Evolutionary conservation across 1,140 invertebrate species (phyloP).

Genomic region (Lineus longissimus): DNA sequence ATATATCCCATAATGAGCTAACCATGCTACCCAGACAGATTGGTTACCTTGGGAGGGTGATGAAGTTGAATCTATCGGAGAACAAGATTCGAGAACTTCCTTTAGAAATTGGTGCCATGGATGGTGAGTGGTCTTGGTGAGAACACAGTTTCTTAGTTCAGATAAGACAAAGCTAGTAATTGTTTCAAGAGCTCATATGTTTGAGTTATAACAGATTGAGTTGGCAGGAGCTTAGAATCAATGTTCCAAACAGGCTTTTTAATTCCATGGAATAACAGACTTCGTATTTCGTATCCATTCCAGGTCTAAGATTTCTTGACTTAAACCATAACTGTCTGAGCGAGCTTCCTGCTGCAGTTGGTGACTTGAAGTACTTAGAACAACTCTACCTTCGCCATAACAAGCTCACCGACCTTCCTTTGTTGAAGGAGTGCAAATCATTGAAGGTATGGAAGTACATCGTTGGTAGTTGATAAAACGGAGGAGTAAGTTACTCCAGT

Average conservation of each 20-base stretch:
- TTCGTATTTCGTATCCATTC: too few species aligned
- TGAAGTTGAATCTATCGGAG: slow-evolving; percentile 60
- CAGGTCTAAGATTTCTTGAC: slow-evolving; percentile 68
- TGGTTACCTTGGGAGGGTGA: slow-evolving; percentile 61
- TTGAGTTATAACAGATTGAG: too few species aligned
- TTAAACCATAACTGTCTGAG: slow-evolving; percentile 72
- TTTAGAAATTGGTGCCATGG: slow-evolving; percentile 60
- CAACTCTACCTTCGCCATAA: slow-evolving; percentile 77
- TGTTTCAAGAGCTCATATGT: too few species aligned
- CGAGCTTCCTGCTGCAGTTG: slow-evolving; percentile 67
- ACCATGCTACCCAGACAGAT: slow-evolving; percentile 58
- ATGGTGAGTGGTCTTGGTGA: slow-evolving; percentile 46
- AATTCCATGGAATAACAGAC: too few species aligned
- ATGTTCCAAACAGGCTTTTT: too few species aligned
- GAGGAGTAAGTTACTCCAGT: too few species aligned
- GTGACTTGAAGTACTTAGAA: slow-evolving; percentile 75
- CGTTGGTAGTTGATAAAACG: neutral
- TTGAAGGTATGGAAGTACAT: slow-evolving; percentile 45
- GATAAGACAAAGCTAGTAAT: too few species aligned
- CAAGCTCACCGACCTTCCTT: slow-evolving; percentile 56
- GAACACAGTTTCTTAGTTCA: too few species aligned
- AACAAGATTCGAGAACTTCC: slow-evolving; percentile 61
- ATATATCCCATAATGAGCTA: slow-evolving; percentile 63
- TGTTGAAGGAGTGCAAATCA: slow-evolving; percentile 42
- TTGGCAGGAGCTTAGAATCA: too few species aligned